phyloP scores from a whole-genome alignment of 2,888 invertebrate genomes.

The Dermolepida albohirtum region DNA sequence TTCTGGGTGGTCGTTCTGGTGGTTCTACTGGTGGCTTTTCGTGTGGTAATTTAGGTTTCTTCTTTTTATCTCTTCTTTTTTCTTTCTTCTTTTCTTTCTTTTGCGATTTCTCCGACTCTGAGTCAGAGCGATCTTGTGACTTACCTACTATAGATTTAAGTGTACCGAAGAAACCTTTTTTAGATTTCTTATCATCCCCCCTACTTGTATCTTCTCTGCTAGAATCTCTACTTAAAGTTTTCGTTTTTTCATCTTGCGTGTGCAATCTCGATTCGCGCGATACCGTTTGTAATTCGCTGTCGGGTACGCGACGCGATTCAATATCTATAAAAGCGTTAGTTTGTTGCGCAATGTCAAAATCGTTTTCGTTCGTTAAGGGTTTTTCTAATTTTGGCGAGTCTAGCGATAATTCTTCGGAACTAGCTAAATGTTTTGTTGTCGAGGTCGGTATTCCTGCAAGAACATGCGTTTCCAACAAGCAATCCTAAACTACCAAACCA shows the following conservation, averaged over 20 bases:
- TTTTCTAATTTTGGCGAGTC: constrained; percentile 45
- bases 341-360: constrained; percentile 46
- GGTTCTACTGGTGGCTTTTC: constrained; percentile 48
- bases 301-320: constrained; percentile 61
- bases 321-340: constrained; percentile 62
- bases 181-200: constrained; percentile 59
- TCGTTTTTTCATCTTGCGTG: constrained; percentile 43
- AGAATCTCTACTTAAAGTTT: constrained; percentile 49
- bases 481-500: constrained; percentile 61
- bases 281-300: constrained; percentile 48
- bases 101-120: constrained; percentile 62
- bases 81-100: constrained; percentile 55
- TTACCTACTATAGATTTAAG: constrained; percentile 62
- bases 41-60: constrained; percentile 34
- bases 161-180: constrained; percentile 62
- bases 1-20: constrained; percentile 55
- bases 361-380: constrained; percentile 37
- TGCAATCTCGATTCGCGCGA: constrained; percentile 44
- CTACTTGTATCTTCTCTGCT: constrained; percentile 52
- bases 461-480: constrained; percentile 66
- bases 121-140: constrained; percentile 62
- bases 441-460: constrained; percentile 65
- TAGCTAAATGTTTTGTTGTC: constrained; percentile 60
- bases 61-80: constrained; percentile 48
- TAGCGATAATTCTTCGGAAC: constrained; percentile 56